Evolutionary conservation across 2,797 vertebrate genomes (phyloP).

Genomic region (Danio tinwini): DNA sequence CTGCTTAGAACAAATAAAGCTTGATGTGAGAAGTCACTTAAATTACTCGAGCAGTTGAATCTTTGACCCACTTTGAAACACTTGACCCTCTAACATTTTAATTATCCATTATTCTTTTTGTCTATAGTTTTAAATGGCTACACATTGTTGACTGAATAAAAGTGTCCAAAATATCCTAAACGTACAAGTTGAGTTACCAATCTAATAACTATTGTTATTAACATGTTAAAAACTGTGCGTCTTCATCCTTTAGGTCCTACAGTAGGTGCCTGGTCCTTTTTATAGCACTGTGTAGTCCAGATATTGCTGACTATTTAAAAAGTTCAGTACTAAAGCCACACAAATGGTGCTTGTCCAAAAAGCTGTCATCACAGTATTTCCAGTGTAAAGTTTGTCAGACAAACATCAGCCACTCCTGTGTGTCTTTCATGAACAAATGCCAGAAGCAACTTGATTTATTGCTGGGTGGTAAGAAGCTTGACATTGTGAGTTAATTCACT

Average conservation of each 20-base stretch:
- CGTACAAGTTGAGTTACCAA: neutral
- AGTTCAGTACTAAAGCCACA: neutral
- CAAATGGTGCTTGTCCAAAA: slow-evolving; percentile 26
- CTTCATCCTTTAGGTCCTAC: neutral
- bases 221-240: neutral
- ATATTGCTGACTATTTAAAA: slow-evolving; percentile 8
- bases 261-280: neutral
- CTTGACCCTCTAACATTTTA: too few relatives aligned
- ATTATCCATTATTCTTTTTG: too few relatives aligned
- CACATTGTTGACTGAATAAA: too few relatives aligned
- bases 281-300: neutral
- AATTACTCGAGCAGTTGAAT: too few relatives aligned
- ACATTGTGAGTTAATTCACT: slow-evolving; percentile 26
- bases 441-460: slow-evolving; percentile 41
- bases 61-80: too few relatives aligned
- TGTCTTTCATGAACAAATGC: neutral
- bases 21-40: too few relatives aligned
- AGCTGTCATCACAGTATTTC: slow-evolving; percentile 40
- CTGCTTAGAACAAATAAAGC: too few relatives aligned
- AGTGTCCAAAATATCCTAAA: too few relatives aligned
- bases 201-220: neutral
- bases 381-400: neutral
- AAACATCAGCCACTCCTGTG: slow-evolving; percentile 25
- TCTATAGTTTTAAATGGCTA: too few relatives aligned
- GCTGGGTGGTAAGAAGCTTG: slow-evolving; percentile 28